Evolutionary conservation across 35 echinoderm and acorn worm genomes (phyloP), one percentile per base, ranked within the genome.

Genomic region (Nesometra sesokonis): DNA sequence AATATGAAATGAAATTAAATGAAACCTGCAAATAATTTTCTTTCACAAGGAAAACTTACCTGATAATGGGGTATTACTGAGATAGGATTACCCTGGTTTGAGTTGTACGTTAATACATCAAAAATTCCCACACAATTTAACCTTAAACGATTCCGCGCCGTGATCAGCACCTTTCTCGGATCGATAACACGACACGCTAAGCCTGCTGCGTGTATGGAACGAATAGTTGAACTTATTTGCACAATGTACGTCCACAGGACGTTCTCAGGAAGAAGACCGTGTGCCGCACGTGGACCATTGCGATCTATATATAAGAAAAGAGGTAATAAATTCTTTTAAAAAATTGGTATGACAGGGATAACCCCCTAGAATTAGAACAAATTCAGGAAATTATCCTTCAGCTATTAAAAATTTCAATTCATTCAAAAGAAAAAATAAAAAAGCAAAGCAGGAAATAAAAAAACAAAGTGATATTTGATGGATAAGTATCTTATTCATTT

Each of bases 171-270:
- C 90, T 99, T 99, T 46, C 93, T 99, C 0, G 96, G 96, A 57
- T 99, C 96, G 90, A 99, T 99, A 77, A 99, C 96, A 29, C 96
- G 89, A 82, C 96, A 99, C 15, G 96, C 96, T 80, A 94, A 82
- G 36, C 93, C 96, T 9, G 92, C 90, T 0, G 90, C 91, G 85
- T 99, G 92, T 84, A 99, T 99, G 81, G 96, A 86, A 34, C 96
- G 78, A 30, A 99, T 86, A 30, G 96, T 93, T 23, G 96, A 93
- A 79, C 92, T 94, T 32, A 99, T 90, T 80, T 99, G 96, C 35
- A 99, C 90, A 13, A 99, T 86, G 85, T 99, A 99, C 4, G 92
- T 99, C 96, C 96, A 99, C 47, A 99, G 92, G 4, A 99, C 35
- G 77, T 90, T 89, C 90, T 99, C 96, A n/a, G 96, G 95, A 33